Evolutionary conservation across 2,113 vertebrate genomes (phyloP).

Genomic region (Pan troglodytes): NHGRI_mPanTro3-v2.1_pri NC_072414.2:55510501-55511000

Average conservation of each 20-base stretch:
- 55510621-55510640: neutral
- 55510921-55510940: neutral
- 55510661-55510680: neutral
- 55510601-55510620: neutral
- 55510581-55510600: neutral
- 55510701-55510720: conserved; percentile 18
- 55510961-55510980: too few species aligned
- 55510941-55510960: too few species aligned
- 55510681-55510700: conserved; percentile 4
- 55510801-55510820: conserved; percentile 10
- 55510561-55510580: neutral
- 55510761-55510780: neutral
- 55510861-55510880: neutral
- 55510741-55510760: neutral
- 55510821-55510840: neutral
- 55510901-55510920: neutral
- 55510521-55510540: neutral
- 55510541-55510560: neutral
- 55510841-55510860: neutral
- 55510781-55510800: conserved; percentile 21
- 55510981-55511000: too few species aligned
- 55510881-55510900: conserved; percentile 32
- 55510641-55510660: neutral
- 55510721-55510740: neutral
- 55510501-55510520: neutral